Evolutionary conservation across 1,140 invertebrate genomes (phyloP).

Genomic region (Chionoecetes opilio): DNA sequence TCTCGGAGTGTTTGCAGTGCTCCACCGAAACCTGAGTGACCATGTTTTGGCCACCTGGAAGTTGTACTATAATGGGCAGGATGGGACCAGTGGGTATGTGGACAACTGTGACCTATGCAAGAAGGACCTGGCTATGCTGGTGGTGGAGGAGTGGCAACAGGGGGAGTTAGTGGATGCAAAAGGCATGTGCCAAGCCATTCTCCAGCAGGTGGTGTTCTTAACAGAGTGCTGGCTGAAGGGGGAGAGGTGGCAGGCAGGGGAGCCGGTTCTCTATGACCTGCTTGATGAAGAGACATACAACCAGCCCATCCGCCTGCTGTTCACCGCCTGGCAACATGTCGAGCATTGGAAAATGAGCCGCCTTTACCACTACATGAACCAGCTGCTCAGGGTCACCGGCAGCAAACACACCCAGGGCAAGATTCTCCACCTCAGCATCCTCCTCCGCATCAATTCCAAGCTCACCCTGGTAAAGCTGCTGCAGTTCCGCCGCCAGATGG

Average conservation of each 20-base stretch:
- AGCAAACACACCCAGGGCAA: slow-evolving; percentile 65
- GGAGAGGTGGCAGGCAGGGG: slow-evolving; percentile 78
- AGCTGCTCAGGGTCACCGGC: slow-evolving; percentile 63
- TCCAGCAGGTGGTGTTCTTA: slow-evolving; percentile 75
- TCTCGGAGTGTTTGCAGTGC: slow-evolving; percentile 65
- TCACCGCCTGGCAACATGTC: slow-evolving; percentile 80
- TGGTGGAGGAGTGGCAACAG: slow-evolving; percentile 52
- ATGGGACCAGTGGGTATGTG: slow-evolving; percentile 65
- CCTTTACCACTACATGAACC: slow-evolving; percentile 74
- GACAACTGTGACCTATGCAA: slow-evolving; percentile 56
- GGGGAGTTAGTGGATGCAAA: slow-evolving; percentile 60
- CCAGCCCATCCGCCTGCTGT: slow-evolving; percentile 74
- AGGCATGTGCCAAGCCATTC: slow-evolving; percentile 72
- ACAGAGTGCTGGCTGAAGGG: slow-evolving; percentile 73
- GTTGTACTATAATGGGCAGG: slow-evolving; percentile 70
- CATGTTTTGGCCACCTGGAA: slow-evolving; percentile 74
- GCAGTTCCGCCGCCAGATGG: slow-evolving; percentile 70
- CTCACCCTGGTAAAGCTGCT: slow-evolving; percentile 73
- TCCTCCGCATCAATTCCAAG: slow-evolving; percentile 78
- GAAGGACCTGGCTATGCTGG: slow-evolving; percentile 58
- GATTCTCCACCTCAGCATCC: slow-evolving; percentile 77
- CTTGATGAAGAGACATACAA: slow-evolving; percentile 78
- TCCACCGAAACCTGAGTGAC: slow-evolving; percentile 60
- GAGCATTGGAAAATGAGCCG: slow-evolving; percentile 80
- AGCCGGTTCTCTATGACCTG: slow-evolving; percentile 77